A percentile compares a stretch with the other conserved stretches of the same genome.
Evolutionary conservation across 2,888 invertebrate genomes (phyloP).

Genomic region (Leptogaster cylindrica): DNA sequence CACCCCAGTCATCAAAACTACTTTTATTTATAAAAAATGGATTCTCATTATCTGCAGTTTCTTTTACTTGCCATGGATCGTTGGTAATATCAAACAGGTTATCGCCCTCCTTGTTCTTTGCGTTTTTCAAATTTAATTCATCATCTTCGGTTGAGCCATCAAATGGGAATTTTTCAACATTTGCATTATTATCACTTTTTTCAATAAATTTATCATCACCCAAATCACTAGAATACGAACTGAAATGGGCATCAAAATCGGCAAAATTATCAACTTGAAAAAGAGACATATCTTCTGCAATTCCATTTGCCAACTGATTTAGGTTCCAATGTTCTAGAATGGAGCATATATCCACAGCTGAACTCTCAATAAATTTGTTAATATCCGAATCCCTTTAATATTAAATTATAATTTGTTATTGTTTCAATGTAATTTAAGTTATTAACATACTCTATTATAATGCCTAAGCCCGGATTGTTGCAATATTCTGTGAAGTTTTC

Average conservation of each 20-base stretch:
- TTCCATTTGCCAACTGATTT: background rate
- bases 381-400: background rate
- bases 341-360: too few species aligned
- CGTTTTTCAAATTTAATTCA: background rate
- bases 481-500: constrained; percentile 45
- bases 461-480: background rate
- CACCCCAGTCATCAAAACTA: background rate
- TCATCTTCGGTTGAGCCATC: background rate
- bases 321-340: background rate
- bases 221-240: constrained; percentile 55
- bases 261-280: constrained; percentile 59
- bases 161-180: background rate
- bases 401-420: background rate
- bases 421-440: background rate
- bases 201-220: constrained; percentile 47
- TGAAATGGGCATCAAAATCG: constrained; percentile 60
- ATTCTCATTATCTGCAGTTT: background rate
- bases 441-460: background rate
- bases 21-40: background rate
- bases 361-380: background rate
- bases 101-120: background rate
- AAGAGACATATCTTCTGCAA: constrained; percentile 52
- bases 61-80: background rate
- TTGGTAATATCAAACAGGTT: background rate
- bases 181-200: constrained; percentile 11